Conservation (phyloP, 2,113 vertebrate species). For the Dromas ardeola region DNA sequence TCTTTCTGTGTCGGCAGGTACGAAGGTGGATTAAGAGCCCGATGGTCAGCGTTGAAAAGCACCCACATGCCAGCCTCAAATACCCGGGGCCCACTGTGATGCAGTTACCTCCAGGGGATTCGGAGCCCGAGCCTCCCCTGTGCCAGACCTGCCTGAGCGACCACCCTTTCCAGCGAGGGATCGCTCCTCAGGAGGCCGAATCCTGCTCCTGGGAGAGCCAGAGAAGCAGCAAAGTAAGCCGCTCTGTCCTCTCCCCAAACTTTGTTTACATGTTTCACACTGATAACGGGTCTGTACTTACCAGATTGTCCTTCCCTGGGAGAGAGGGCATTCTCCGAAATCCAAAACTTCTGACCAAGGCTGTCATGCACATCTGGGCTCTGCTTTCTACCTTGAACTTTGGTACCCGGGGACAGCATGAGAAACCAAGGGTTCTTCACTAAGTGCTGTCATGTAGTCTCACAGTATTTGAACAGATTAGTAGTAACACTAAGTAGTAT, state of each 20-base stretch:
- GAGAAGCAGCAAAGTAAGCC: slow-evolving; percentile 85
- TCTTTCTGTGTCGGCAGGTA: slow-evolving; percentile 75
- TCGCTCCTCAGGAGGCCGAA: slow-evolving; percentile 76
- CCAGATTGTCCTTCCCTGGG: not conserved
- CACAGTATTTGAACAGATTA: not conserved
- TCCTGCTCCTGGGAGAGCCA: slow-evolving; percentile 81
- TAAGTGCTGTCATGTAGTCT: not conserved
- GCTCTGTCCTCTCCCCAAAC: not conserved
- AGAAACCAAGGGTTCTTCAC: not conserved
- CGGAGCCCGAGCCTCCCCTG: slow-evolving; percentile 81
- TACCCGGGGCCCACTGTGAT: slow-evolving; percentile 79
- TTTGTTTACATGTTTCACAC: not conserved
- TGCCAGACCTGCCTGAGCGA: slow-evolving; percentile 82
- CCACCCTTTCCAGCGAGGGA: slow-evolving; percentile 75
- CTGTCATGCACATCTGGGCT: not conserved
- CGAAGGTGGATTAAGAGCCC: slow-evolving; percentile 94
- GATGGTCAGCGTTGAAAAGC: slow-evolving; percentile 87
- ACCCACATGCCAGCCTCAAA: slow-evolving; percentile 80
- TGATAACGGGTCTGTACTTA: not conserved
- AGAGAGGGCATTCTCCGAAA: not conserved
- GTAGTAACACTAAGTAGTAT: not conserved
- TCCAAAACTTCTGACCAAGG: not conserved
- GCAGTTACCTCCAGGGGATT: slow-evolving; percentile 78
- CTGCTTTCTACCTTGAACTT: not conserved
- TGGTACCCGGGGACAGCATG: not conserved